Evolutionary conservation across 2,797 vertebrate species (phyloP).

Genomic region (Sciurus vulgaris): DNA sequence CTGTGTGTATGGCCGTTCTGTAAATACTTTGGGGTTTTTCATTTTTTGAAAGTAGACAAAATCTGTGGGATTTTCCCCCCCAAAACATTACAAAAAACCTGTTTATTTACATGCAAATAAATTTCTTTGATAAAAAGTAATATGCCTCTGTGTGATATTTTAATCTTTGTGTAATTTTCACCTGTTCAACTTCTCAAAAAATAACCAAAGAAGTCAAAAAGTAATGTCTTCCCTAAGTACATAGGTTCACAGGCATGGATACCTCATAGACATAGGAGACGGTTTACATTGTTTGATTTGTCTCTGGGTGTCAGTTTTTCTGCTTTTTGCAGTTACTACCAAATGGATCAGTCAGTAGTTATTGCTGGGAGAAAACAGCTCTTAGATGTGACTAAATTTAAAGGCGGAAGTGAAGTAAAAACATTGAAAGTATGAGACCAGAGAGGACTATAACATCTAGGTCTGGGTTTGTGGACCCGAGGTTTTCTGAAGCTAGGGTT

Average conservation of each 20-base stretch:
- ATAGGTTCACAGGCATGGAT: slow-evolving; percentile 7
- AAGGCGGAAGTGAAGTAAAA: slow-evolving; percentile 11
- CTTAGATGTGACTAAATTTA: not conserved
- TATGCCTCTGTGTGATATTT: slow-evolving; percentile 71
- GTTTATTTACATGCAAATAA: slow-evolving; percentile 88
- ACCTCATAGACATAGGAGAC: not conserved
- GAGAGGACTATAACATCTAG: not conserved
- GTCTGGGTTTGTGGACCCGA: slow-evolving; percentile 4
- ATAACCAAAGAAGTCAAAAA: slow-evolving; percentile 23
- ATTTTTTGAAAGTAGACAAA: slow-evolving; percentile 81
- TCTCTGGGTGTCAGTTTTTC: slow-evolving; percentile 38
- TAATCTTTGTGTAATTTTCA: slow-evolving; percentile 42
- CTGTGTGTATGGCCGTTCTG: slow-evolving; percentile 81
- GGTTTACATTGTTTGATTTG: not conserved
- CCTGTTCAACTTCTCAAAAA: slow-evolving; percentile 47
- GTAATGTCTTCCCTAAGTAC: not conserved
- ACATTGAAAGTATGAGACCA: slow-evolving; percentile 10
- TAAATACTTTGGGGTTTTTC: slow-evolving; percentile 84
- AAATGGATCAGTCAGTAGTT: slow-evolving; percentile 9
- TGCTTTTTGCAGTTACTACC: not conserved
- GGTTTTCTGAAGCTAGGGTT: slow-evolving; percentile 15
- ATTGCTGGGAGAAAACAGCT: slow-evolving; percentile 31
- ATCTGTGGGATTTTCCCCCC: slow-evolving; percentile 76
- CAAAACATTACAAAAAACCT: slow-evolving; percentile 77
- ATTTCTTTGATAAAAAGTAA: slow-evolving; percentile 85